These are phyloP conservation scores for Nixonia krombeini DNA, from an alignment of 1,140 invertebrate genomes.

Conservation along the genomic window DNA sequence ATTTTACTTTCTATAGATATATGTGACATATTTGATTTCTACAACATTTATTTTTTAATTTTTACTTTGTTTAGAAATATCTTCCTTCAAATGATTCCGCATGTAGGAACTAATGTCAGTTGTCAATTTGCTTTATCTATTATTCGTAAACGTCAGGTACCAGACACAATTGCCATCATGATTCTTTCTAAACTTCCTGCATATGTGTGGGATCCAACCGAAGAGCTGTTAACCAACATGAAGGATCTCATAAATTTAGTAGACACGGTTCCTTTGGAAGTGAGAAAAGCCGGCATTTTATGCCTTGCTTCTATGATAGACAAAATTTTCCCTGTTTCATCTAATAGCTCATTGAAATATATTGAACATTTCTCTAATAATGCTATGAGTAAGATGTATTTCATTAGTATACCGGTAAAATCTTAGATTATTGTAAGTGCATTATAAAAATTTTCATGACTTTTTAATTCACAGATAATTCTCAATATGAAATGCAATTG, in stretches of 20 bases:
- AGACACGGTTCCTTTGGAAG: conserved; percentile 21
- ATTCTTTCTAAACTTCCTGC: conserved; percentile 62
- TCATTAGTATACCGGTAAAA: too few relatives aligned
- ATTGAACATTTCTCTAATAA: conserved; percentile 48
- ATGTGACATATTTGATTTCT: not conserved
- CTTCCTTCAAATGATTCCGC: conserved; percentile 63
- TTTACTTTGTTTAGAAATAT: conserved; percentile 53
- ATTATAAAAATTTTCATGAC: not conserved
- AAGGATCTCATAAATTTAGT: conserved; percentile 51
- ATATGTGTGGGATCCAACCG: conserved; percentile 55
- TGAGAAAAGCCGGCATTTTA: conserved; percentile 59
- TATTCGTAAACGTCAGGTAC: conserved; percentile 52
- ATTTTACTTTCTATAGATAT: conserved; percentile 3
- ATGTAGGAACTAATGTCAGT: conserved; percentile 63
- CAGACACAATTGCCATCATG: conserved; percentile 39
- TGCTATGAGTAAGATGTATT: conserved; percentile 47
- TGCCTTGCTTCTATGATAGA: conserved; percentile 63
- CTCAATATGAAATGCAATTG: conserved; percentile 50
- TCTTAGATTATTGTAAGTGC: not conserved
- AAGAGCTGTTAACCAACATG: conserved; percentile 60
- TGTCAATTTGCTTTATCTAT: conserved; percentile 60
- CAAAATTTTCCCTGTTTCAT: conserved; percentile 48
- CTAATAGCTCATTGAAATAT: conserved; percentile 29
- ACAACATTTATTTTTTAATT: conserved; percentile 1
- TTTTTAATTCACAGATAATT: conserved; percentile 41